Evolutionary conservation across 2,888 invertebrate genomes (phyloP).

Genomic region (Eudasyphora cyanicolor): DNA sequence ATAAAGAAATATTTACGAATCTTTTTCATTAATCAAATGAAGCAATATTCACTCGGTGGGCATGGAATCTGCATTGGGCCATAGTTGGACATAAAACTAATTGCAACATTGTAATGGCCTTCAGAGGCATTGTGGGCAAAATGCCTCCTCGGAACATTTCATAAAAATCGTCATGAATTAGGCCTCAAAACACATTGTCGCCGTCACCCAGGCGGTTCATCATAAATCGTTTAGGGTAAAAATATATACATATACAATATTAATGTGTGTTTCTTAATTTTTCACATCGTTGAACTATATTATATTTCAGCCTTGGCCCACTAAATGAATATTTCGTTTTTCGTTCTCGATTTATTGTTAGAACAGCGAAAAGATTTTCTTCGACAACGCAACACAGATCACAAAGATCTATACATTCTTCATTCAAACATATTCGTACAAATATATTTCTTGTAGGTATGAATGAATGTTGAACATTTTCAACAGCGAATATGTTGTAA

Average conservation of each 20-base stretch:
- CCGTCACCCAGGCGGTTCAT: background rate
- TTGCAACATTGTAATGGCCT: slow-evolving; percentile 1
- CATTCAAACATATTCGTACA: background rate
- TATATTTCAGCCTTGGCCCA: slow-evolving; percentile 54
- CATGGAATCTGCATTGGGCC: no score
- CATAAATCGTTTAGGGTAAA: slow-evolving; percentile 7
- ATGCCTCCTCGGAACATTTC: background rate
- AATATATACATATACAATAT: background rate
- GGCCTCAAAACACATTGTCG: background rate
- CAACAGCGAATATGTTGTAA: slow-evolving; percentile 44
- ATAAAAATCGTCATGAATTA: background rate
- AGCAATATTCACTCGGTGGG: no score
- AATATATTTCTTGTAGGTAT: background rate
- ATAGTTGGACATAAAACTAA: no score
- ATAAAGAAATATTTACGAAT: no score
- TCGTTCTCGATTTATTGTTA: slow-evolving; percentile 45
- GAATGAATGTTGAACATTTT: slow-evolving; percentile 32
- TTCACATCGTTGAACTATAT: slow-evolving; percentile 35
- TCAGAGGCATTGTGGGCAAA: background rate
- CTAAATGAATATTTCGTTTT: background rate
- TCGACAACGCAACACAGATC: no score
- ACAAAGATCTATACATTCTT: slow-evolving; percentile 15
- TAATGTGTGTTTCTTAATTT: slow-evolving; percentile 37
- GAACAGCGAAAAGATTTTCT: slow-evolving; percentile 33
- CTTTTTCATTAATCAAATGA: no score